These are phyloP conservation scores for Orchestia grillus DNA, from an alignment of 1,140 invertebrate genomes.

Conservation along the genomic window DNA sequence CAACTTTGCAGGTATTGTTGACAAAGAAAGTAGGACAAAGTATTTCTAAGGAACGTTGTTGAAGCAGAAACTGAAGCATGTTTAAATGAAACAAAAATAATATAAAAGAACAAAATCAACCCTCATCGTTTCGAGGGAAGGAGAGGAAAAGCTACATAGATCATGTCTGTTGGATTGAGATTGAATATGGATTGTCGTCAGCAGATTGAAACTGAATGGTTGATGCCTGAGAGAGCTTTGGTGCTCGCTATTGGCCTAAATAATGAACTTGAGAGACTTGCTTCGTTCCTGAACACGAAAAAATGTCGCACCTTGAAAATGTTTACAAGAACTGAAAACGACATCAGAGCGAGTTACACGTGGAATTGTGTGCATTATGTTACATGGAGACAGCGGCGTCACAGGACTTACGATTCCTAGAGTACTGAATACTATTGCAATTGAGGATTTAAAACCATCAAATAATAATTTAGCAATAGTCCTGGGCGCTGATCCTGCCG, in stretches of 20 bases:
- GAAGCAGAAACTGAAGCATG: background rate
- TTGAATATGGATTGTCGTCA: constrained; percentile 37
- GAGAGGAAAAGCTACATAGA: background rate
- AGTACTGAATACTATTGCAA: no score
- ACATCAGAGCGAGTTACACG: no score
- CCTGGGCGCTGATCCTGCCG: no score
- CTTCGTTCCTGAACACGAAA: background rate
- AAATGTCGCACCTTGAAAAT: background rate
- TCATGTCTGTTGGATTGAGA: background rate
- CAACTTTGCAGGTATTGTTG: background rate
- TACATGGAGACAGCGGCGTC: no score
- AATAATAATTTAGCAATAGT: no score
- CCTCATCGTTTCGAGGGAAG: background rate
- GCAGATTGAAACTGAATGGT: constrained; percentile 26
- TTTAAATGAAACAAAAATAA: background rate
- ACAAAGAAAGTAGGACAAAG: no score
- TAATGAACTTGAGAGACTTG: background rate
- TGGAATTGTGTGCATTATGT: no score
- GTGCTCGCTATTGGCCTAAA: background rate
- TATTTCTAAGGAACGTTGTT: background rate
- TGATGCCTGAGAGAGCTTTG: background rate
- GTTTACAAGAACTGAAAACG: no score
- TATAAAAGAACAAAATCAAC: background rate
- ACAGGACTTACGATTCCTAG: no score
- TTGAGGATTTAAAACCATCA: no score